Percentiles rank a stretch among this genome's conserved stretches.
phyloP scores from a whole-genome alignment of 2,888 invertebrate species.

The Eupeodes luniger region DNA sequence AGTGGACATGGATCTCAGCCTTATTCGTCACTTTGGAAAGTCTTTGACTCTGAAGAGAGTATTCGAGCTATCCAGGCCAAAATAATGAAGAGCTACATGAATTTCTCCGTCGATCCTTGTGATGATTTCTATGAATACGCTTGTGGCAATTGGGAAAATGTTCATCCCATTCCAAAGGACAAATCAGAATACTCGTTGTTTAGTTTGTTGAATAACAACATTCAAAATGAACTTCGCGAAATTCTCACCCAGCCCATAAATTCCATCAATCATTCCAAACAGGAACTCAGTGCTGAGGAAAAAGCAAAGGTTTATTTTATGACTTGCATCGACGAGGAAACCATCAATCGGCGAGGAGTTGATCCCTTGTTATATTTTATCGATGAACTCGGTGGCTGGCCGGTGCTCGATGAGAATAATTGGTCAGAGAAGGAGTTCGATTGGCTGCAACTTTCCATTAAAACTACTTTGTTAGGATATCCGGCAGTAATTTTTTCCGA shows the following conservation, averaged over 20 bases:
- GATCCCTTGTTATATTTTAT: conserved; percentile 70
- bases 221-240: conserved; percentile 61
- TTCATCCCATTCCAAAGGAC: conserved; percentile 73
- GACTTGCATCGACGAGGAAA: conserved; percentile 59
- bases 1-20: conserved; percentile 27
- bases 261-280: background rate
- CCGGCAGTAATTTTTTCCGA: conserved; percentile 42
- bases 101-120: conserved; percentile 64
- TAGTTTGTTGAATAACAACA: conserved; percentile 60
- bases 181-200: conserved; percentile 64
- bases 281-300: conserved; percentile 65
- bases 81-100: conserved; percentile 70
- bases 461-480: conserved; percentile 42
- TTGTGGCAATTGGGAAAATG: conserved; percentile 72
- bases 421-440: conserved; percentile 68
- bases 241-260: conserved; percentile 55
- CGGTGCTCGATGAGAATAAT: conserved; percentile 68
- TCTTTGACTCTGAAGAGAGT: conserved; percentile 54
- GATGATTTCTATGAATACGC: conserved; percentile 75
- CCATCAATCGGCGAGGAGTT: conserved; percentile 59
- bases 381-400: conserved; percentile 72
- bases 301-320: conserved; percentile 64
- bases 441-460: conserved; percentile 63
- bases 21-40: conserved; percentile 64
- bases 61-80: conserved; percentile 62